A percentile compares a stretch with the other conserved stretches of the same genome.
phyloP scores from a whole-genome alignment of 2,113 vertebrate genomes.

The Bubalus kerabau region DNA sequence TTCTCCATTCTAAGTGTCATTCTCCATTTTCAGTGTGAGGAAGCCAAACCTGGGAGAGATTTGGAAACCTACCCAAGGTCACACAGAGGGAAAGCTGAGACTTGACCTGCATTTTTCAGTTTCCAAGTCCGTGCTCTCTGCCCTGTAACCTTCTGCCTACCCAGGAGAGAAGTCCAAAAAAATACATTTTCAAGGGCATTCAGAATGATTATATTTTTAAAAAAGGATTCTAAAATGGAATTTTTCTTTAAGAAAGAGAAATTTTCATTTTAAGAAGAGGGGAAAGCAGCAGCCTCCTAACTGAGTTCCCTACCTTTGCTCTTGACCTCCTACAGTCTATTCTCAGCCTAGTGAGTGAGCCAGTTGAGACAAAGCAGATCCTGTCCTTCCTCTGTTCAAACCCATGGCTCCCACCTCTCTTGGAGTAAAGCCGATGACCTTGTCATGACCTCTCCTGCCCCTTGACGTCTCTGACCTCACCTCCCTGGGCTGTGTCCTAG shows the following conservation, averaged over 20 bases:
- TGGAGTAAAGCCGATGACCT: not conserved
- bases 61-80: not conserved
- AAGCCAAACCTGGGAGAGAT: not conserved
- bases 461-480: not conserved
- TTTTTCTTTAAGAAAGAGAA: not conserved
- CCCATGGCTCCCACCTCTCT: not conserved
- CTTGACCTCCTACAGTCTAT: not conserved
- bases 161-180: not conserved
- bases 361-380: not conserved
- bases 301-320: not conserved
- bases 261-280: not conserved
- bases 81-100: not conserved
- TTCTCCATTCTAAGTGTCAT: not conserved
- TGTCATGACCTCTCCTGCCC: not conserved
- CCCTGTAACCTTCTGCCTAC: not conserved
- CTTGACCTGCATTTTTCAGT: not conserved
- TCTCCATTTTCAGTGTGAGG: not conserved
- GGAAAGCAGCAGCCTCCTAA: not conserved
- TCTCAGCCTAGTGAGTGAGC: not conserved
- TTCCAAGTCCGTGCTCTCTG: not conserved
- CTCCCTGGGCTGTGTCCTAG: not conserved
- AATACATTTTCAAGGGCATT: not conserved
- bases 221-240: not conserved
- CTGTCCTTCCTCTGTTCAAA: not conserved
- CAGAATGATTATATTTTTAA: not conserved